Base-by-base conservation (phyloP, 2,113 vertebrate genomes). In the Condylura cristata region DNA sequence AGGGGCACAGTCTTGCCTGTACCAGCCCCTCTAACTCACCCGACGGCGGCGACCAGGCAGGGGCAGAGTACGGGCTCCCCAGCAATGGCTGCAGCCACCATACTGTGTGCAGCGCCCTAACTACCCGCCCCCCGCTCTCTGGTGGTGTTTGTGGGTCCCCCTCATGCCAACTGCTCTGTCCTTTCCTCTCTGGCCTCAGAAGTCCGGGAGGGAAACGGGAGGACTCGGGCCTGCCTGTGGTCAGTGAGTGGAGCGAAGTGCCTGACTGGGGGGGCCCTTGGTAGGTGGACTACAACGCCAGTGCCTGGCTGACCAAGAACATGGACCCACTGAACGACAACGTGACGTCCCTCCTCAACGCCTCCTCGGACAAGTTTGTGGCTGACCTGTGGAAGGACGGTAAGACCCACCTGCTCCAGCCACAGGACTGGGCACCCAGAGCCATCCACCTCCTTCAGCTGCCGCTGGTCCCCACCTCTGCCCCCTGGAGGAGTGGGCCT, bases 241-340 rank as follows among this genome's bases (percentile, higher is more conserved):
- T 60, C n/a, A 30, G 83, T 39, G 22, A 60, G 8, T 11, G 17
- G 90, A 24, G 37, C 7, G 53, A 10, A 41, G 68, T n/a, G 8
- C 58, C 96, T 93, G 96, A 24, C 28, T 0, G 78, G 44, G 30
- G 11, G 46, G 95, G 20, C 84, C 92, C 93, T 94, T 72, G 95
- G 17, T 95, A 99, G 99, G 99, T 99, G 44, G 99, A 99, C 95
- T 99, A 99, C 89, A 99, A 99, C 0, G 99, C 99, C 1, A 98
- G 96, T 1, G 98, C 98, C 85, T 99, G 99, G 99, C 96, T 99
- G 96, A 99, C 99, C 7, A 99, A 99, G 98, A 99, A 99, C 98
- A 99, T 99, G 99, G 99, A 99, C 89, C 99, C 99, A 0, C 98
- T 99, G 58, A 99, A 99, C 0, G 99, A 99, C 98, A 99, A 99